Percentiles rank a stretch among this genome's conserved stretches.
These are phyloP conservation scores for Urocynchramus pylzowi DNA, from an alignment of 2,113 vertebrate species.

Conservation along the genomic window DNA sequence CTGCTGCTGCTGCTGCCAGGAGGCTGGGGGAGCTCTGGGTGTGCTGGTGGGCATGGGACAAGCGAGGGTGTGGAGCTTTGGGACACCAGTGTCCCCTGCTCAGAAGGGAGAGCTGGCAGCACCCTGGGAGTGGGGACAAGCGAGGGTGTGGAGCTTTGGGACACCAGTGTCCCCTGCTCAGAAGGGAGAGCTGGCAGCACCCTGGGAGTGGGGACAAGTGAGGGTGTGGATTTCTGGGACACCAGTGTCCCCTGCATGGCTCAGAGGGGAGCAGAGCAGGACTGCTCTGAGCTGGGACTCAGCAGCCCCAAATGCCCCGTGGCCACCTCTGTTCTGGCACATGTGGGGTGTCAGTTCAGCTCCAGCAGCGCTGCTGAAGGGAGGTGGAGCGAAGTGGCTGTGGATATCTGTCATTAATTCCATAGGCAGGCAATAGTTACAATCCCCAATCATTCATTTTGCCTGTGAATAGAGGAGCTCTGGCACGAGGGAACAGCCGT, in stretches of 20 bases:
- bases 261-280: neutral
- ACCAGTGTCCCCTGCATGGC: neutral
- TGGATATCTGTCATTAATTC: neutral
- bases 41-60: neutral
- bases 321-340: neutral
- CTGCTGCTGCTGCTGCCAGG: neutral
- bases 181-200: neutral
- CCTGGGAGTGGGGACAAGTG: neutral
- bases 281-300: neutral
- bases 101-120: neutral
- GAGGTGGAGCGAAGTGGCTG: neutral
- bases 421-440: neutral
- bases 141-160: neutral
- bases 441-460: neutral
- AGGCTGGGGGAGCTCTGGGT: neutral
- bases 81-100: neutral
- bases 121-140: accelerated
- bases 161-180: neutral
- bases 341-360: accelerated
- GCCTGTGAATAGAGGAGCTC: neutral
- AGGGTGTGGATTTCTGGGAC: neutral
- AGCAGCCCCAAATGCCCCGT: neutral
- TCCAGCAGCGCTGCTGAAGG: neutral
- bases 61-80: neutral
- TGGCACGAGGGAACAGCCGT: neutral